Evolutionary conservation across 1,140 invertebrate genomes (phyloP), one percentile per base, ranked within the genome.

Genomic region (Helicorthomorpha holstii): DNA sequence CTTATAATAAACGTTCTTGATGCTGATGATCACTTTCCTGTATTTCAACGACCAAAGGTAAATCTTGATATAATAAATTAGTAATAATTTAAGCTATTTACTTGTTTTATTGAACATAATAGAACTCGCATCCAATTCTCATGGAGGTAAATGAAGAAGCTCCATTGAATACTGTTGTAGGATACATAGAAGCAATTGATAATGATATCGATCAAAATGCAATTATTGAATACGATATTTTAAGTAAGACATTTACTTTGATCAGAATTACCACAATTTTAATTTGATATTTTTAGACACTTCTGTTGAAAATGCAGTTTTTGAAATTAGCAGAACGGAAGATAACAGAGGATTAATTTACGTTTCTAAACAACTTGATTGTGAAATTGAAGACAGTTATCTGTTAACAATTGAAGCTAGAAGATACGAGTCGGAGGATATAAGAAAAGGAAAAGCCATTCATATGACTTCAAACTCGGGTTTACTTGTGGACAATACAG

Each of bases 1-100:
- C 68, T 85, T 0, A 74, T 76, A 49, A 75, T 87, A 0, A 71
- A 72, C 16, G 73, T 88, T 0, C 71, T 75, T 1, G 84, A 88
- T 58, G 75, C 85, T 12, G 83, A 89, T 57, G 84, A 89, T 60
- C 82, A 86, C 57, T 75, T 79, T 49, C 84, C 85, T 0, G 70
- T 76, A 47, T 86, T 88, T 54, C 73, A 72, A 4, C 71, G 82
- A 56, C 76, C 72, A 44, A 60, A 78, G 49, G 82, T 19, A 14
- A n/a, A 1, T 4, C 16, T 19, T 43, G 12, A 19, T 19, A 19
- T 4, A 45, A 23, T 4, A 45, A 7, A n/a, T 19, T 7, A 21
- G 22, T 7, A 45, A n/a, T 4, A 45, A 45, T 7, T 12, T n/a
- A 7, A 12, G 19, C 4, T 22, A n/a, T 22, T 4, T 4, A 45